Conservation (phyloP, 2,888 invertebrate genomes). For the Pediacus dermestoides region DNA sequence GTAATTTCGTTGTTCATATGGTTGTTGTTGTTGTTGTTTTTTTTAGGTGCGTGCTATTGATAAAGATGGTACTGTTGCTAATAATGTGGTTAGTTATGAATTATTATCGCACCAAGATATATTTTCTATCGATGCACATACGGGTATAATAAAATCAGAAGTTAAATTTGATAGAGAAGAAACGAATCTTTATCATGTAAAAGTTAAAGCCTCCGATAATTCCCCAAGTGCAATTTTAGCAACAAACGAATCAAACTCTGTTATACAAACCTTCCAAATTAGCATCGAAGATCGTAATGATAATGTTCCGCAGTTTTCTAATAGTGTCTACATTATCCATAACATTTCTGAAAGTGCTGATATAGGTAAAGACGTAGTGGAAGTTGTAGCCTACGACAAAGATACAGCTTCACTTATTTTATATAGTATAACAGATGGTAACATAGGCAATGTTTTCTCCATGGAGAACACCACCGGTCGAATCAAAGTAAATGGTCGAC, state of each 20-base stretch:
- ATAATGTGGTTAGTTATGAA: conserved; percentile 79
- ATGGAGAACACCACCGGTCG: conserved; percentile 84
- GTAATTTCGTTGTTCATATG: not conserved
- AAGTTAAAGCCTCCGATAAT: conserved; percentile 80
- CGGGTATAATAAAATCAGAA: conserved; percentile 83
- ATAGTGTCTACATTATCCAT: conserved; percentile 68
- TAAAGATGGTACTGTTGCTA: conserved; percentile 76
- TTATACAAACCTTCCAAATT: conserved; percentile 80
- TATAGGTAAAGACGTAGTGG: conserved; percentile 75
- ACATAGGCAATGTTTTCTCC: conserved; percentile 79
- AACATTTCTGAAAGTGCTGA: conserved; percentile 81
- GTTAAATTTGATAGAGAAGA: conserved; percentile 83
- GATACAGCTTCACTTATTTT: conserved; percentile 85
- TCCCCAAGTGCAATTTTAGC: conserved; percentile 72
- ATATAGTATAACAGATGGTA: conserved; percentile 86
- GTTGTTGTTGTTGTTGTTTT: conserved; percentile 13
- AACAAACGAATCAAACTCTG: conserved; percentile 67
- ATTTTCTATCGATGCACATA: conserved; percentile 80
- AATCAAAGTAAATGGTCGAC: conserved; percentile 70
- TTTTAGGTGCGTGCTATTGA: conserved; percentile 67
- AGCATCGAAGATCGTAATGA: conserved; percentile 96
- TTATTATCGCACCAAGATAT: conserved; percentile 63
- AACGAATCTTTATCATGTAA: conserved; percentile 81
- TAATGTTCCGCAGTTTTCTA: conserved; percentile 86
- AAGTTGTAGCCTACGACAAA: conserved; percentile 82